Base-by-base conservation (phyloP, 2,888 invertebrate genomes). In the Troilus luridus region DNA sequence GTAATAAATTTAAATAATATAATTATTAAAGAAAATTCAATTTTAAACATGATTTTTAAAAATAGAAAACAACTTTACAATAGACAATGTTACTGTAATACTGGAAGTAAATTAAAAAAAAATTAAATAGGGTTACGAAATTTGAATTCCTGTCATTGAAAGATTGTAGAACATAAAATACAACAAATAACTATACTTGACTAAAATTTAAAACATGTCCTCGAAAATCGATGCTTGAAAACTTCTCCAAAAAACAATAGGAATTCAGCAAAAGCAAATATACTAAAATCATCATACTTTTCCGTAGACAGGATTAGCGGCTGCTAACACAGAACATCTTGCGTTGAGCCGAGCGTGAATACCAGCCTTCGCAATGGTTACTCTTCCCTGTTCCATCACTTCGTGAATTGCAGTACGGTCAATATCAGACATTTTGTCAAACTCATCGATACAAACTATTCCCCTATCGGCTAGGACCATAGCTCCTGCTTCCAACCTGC, bases 401-500 rank as follows among this genome's bases (percentile, higher is more conserved):
- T 99, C 99, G 94, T 99, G 99, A 93, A 99, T 99, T 72, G 99
- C 99, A 0, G 99, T 99, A 93, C 99, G 96, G 95, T 99, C 99
- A 92, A 99, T 97, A 94, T 99, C 99, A 0, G 98, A 98, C 99
- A 99, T 99, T 95, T 99, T 98, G 95, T 99, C 99, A 94, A 99
- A 99, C 95, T 99, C 99, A 94, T 99, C 98, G 93, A 96, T 96
- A 94, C 99, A 99, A 88, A 99, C 99, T 88, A 99, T 98, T 58
- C 99, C 99, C 92, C 99, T 96, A 95, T 99, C 99, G 0, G 99
- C 99, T 67, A 99, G 94, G n/a, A 99, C 99, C 99, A 99, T 99
- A 91, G 99, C 99, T 92, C 99, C 99, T 0, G 99, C 99, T 94
- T 99, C 99, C 91, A 99, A 94, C 67, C 85, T 85, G 56, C 12